Base-by-base conservation (phyloP, 2,888 invertebrate species). In the Athalia cordata region DNA sequence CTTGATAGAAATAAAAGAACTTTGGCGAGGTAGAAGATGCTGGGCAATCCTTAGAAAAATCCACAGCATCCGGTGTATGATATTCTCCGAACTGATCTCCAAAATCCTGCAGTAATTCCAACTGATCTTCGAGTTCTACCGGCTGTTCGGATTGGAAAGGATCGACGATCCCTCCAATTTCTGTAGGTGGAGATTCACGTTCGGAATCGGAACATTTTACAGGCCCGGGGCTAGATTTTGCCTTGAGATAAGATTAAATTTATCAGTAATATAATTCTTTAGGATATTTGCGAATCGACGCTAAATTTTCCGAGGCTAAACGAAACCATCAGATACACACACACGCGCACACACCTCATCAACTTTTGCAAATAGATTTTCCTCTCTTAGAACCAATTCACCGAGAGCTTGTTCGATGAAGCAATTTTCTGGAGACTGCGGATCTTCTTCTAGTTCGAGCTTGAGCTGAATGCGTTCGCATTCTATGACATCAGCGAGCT, bases 391-490 rank as follows among this genome's bases (percentile, higher is more conserved):
- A 77, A 91, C 91, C 7, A 97, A 91, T 87, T 95, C 93, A 72
- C 93, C 90, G 72, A 98, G 90, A 11, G 98, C 98, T 90, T 96
- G 94, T 87, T 97, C 95, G 82, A 98, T 94, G 87, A 96, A 98
- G 84, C 95, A 94, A 85, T 94, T 93, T 91, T 98, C 98, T 0
- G 97, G 95, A 85, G 94, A 94, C 82, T 94, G 93, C 83, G 94
- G 93, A 87, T 95, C 95, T 74, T 94, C 94, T 4, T 85, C 85
- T 83, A 94, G 86, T 80, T 92, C 92, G 2, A 84, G 11, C 59
- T 87, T 84, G 76, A 94, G 91, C 86, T 94, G 94, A 4, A 89
- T 87, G 77, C 93, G 92, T 90, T 98, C 98, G 74, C 94, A 92
- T 80, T 94, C 93, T 81, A 97, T 93, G 79, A 98, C 95, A 72